Evolutionary conservation across 2,888 invertebrate species (phyloP).

Genomic region (Smittia sp.): DNA sequence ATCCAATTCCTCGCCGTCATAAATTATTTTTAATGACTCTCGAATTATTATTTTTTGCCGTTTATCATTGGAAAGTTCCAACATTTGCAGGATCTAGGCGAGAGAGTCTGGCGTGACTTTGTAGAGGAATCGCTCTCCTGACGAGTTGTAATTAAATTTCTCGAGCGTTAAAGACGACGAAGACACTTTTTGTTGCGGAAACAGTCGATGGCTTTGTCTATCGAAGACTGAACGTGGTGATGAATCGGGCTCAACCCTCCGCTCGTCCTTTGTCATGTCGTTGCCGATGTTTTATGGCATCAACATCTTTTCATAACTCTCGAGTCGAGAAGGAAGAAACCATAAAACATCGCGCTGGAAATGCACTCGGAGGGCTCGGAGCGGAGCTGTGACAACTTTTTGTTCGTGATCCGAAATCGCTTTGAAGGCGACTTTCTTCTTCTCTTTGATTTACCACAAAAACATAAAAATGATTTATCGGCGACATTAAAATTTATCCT

Average conservation of each 20-base stretch:
- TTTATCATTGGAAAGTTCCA: constrained; percentile 16
- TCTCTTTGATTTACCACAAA: constrained; percentile 35
- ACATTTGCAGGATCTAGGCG: neutral
- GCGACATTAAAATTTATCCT: constrained; percentile 37
- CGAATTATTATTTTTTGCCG: constrained; percentile 7
- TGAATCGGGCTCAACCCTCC: neutral
- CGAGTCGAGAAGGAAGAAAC: neutral
- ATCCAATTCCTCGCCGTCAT: constrained; percentile 14
- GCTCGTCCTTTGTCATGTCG: neutral
- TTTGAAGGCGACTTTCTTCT: constrained; percentile 10
- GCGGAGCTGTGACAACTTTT: neutral
- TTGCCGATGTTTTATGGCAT: neutral
- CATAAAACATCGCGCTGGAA: neutral
- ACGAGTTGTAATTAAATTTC: constrained; percentile 21
- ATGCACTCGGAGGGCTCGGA: neutral
- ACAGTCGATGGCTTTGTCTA: too few relatives aligned
- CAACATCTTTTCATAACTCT: neutral
- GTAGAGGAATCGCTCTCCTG: neutral
- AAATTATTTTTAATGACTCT: constrained; percentile 39
- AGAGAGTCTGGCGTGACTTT: neutral
- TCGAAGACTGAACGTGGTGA: neutral
- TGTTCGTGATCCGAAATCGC: neutral
- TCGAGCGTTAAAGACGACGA: neutral
- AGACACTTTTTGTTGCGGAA: neutral
- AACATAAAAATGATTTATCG: constrained; percentile 39